Base-by-base conservation (phyloP, 2,113 vertebrate species). In the Nyctereutes procyonoides region DNA sequence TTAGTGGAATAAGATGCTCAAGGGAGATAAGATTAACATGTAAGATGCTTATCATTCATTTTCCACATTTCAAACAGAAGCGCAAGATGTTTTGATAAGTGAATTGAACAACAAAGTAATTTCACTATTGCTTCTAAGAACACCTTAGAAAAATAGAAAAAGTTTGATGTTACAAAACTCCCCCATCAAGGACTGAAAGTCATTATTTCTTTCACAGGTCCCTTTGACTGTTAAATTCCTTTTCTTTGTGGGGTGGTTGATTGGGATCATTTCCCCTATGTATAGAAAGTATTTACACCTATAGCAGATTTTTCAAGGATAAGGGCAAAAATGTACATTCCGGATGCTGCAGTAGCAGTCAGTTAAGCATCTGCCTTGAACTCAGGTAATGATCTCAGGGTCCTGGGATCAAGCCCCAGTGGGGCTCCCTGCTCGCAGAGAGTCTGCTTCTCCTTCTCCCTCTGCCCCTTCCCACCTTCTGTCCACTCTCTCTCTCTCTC, bases 61-160 rank as follows among this genome's bases (percentile, higher is more conserved):
- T 51, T 91, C 65, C 56, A 95, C 85, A 43, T 88, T 97, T 88
- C 92, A 95, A 93, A 88, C 95, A 88, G 97, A 88, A 97, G 96
- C 96, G 97, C 93, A 81, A 98, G 85, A 63, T 98, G 87, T 95
- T 98, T 98, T 98, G 96, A 97, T 90, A 98, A 98, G 97, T 96
- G 96, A 94, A 97, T 96, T 97, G 95, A 97, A 96, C 97, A 96
- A 94, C 56, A 56, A 69, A n/a, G 65, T 86, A 58, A 92, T 94
- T 96, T 96, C 35, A 79, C 17, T 20, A 12, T 79, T 60, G 60
- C 84, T 94, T 93, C 81, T 62, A 88, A 91, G 96, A 97, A 96
- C 89, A 69, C 11, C 81, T 96, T 88, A 97, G 48, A 55, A 94
- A 96, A 96, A 56, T 17, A 17, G 51, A 26, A 88, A 88, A 97